Evolutionary conservation across 2,113 vertebrate genomes (phyloP).

Genomic region (Zosterops pallidus): DNA sequence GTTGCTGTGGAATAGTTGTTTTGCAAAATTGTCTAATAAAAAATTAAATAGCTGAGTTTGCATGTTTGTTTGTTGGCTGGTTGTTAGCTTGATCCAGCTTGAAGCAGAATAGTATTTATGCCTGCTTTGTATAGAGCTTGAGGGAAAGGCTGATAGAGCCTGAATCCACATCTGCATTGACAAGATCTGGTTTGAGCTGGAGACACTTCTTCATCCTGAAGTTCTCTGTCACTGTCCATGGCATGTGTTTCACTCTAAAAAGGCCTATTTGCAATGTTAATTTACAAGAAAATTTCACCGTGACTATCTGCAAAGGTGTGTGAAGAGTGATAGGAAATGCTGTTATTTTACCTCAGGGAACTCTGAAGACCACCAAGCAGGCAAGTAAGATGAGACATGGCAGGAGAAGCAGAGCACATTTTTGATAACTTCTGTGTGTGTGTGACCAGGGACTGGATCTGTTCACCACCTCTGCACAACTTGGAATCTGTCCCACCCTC

Average conservation of each 20-base stretch:
- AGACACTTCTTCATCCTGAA: not conserved
- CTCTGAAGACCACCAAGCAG: not conserved
- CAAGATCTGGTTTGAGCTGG: not conserved
- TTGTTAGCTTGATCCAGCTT: not conserved
- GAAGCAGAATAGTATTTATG: not conserved
- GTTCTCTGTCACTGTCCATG: not conserved
- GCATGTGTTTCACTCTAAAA: not conserved
- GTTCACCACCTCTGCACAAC: not conserved
- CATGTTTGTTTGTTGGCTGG: not conserved
- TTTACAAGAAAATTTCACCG: not conserved
- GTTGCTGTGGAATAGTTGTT: not conserved
- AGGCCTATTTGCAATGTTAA: not conserved
- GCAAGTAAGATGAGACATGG: not conserved
- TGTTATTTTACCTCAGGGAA: not conserved
- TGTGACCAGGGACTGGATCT: not conserved
- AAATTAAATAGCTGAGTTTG: not conserved
- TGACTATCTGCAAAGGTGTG: not conserved
- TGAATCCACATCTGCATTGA: not conserved
- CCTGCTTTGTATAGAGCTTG: not conserved
- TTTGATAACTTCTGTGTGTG: not conserved
- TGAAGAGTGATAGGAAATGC: not conserved
- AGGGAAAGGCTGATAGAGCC: not conserved
- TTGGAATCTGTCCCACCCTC: not conserved
- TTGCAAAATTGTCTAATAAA: not conserved
- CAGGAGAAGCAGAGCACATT: not conserved